A percentile compares a stretch with the other conserved stretches of the same genome.
Conservation (phyloP, 2,888 invertebrate species). For the Lochmaea capreae region DNA sequence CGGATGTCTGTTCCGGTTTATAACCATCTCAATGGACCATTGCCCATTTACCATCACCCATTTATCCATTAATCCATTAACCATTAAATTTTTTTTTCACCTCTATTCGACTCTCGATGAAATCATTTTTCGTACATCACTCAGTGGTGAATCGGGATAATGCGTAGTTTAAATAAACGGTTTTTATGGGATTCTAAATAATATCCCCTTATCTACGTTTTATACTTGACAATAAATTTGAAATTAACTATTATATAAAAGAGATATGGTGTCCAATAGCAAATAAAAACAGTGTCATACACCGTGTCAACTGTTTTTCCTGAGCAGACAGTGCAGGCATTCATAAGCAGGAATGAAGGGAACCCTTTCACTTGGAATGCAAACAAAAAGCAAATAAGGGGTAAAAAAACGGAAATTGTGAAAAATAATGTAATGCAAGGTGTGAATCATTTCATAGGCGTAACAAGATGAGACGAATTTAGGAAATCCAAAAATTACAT, state of each 20-base stretch:
- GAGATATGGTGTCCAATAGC: not conserved
- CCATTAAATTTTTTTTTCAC: not conserved
- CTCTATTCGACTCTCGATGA: no score
- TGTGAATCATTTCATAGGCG: conserved; percentile 35
- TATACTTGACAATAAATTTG: not conserved
- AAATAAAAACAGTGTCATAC: conserved; percentile 7
- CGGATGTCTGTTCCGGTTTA: conserved; percentile 64
- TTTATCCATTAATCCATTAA: conserved; percentile 16
- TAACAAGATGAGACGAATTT: no score
- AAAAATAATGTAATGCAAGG: conserved; percentile 7
- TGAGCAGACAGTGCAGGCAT: conserved; percentile 23
- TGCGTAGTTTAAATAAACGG: no score
- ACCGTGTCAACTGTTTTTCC: conserved; percentile 9
- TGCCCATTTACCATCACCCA: conserved; percentile 40
- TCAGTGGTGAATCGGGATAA: no score
- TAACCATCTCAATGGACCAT: conserved; percentile 61
- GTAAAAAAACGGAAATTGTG: conserved; percentile 16
- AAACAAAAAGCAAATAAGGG: conserved; percentile 20
- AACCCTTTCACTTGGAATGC: conserved; percentile 20
- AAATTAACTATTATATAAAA: not conserved
- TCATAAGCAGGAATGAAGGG: conserved; percentile 27
- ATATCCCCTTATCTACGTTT: not conserved
- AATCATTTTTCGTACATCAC: not conserved
- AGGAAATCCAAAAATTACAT: no score
- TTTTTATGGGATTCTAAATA: not conserved